Evolutionary conservation across 2,888 invertebrate genomes (phyloP).

Genomic region (Drosophila fungiperda): DNA sequence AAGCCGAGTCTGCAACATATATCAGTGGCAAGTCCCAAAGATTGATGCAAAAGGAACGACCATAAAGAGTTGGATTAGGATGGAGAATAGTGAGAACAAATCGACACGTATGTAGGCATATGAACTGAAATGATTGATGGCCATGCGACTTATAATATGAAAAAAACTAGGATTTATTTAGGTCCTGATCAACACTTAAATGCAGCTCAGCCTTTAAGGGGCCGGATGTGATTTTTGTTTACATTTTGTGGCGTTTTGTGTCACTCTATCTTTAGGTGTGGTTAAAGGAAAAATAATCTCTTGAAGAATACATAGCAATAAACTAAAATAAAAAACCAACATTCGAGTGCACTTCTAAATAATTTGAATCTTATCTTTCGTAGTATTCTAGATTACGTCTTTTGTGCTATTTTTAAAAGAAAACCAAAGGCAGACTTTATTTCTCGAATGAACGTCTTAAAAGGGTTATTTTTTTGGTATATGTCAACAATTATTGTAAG

Average conservation of each 20-base stretch:
- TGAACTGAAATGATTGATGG: constrained; percentile 46
- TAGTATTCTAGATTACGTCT: accelerated
- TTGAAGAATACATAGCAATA: not conserved
- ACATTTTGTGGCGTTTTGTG: constrained; percentile 1
- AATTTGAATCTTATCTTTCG: not conserved
- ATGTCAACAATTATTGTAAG: not conserved
- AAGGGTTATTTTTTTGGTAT: not conserved
- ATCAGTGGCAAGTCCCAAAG: constrained; percentile 59
- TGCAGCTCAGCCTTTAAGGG: not conserved
- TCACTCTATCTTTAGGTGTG: constrained; percentile 3
- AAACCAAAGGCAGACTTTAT: not conserved
- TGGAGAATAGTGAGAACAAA: not conserved
- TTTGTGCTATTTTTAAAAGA: not conserved
- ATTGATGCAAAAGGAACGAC: constrained; percentile 56
- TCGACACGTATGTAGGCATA: constrained; percentile 25
- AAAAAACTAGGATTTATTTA: constrained; percentile 24
- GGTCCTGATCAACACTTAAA: constrained; percentile 33
- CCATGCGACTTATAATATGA: constrained; percentile 29
- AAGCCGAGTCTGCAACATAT: constrained; percentile 25
- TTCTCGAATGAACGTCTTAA: not conserved
- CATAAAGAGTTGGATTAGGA: constrained; percentile 40
- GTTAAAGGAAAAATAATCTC: not conserved
- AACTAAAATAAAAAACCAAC: not conserved
- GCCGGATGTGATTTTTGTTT: constrained; percentile 21
- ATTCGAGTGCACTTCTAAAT: not conserved